Percentiles rank a stretch among this genome's conserved stretches.
These are phyloP conservation scores for Pycnomerus fuliginosus DNA, from an alignment of 2,888 invertebrate species.

Conservation along the genomic window DNA sequence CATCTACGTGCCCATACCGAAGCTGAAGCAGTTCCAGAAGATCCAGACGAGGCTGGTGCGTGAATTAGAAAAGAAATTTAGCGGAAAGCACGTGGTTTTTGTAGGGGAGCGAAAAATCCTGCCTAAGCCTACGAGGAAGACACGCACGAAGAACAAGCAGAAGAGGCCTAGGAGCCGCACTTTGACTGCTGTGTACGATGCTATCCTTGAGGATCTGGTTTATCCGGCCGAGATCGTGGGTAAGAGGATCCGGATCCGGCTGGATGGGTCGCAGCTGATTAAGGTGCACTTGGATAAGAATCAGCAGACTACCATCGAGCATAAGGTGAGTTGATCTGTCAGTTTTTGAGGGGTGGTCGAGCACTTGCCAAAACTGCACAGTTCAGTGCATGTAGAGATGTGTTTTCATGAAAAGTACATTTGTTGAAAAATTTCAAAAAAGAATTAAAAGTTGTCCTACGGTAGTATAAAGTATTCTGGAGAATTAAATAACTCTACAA, in stretches of 20 bases:
- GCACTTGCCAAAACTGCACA: too few species aligned
- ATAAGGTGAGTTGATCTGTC: conserved; percentile 71
- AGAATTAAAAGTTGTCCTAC: too few species aligned
- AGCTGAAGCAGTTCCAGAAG: conserved; percentile 96
- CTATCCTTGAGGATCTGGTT: conserved; percentile 94
- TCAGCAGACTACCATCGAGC: conserved; percentile 99
- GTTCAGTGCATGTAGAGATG: too few species aligned
- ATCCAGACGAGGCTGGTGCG: conserved; percentile 95
- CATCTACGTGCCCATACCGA: conserved; percentile 98
- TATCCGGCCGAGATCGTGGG: conserved; percentile 99
- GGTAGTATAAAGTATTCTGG: too few species aligned
- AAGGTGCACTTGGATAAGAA: conserved; percentile 98
- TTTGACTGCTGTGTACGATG: conserved; percentile 95
- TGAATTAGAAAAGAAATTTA: conserved; percentile 99
- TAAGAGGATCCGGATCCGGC: conserved; percentile 92
- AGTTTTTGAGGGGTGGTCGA: too few species aligned
- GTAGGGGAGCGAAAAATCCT: conserved; percentile 97
- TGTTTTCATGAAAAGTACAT: too few species aligned
- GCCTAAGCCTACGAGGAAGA: conserved; percentile 96
- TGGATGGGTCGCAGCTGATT: conserved; percentile 94
- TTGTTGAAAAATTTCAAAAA: too few species aligned
- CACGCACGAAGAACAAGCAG: conserved; percentile 75
- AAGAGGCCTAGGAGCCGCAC: conserved; percentile 82
- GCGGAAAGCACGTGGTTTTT: conserved; percentile 97
- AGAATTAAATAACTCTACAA: too few species aligned